These are phyloP conservation scores for Pagetopsis macropterus DNA, from an alignment of 2,797 vertebrate species.

Conservation along the genomic window DNA sequence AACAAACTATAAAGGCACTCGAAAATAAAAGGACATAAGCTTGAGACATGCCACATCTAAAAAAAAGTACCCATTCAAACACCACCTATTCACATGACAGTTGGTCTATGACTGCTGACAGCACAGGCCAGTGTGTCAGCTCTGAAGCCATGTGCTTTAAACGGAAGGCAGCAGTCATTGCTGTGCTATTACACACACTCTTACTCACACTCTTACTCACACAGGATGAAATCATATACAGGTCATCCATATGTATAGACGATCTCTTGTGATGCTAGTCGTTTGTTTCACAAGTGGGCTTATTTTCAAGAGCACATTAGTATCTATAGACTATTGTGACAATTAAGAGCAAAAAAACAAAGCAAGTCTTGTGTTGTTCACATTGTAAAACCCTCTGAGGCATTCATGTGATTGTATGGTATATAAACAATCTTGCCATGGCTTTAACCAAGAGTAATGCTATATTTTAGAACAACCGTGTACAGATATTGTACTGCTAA, in stretches of 20 bases:
- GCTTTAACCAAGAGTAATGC: background rate
- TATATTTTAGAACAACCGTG: background rate
- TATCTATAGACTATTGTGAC: background rate
- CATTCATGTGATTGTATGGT: background rate
- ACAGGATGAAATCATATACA: conserved; percentile 29
- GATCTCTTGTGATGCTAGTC: background rate
- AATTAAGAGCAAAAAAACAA: background rate
- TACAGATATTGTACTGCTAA: background rate
- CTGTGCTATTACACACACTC: conserved; percentile 39
- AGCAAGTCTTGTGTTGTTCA: background rate
- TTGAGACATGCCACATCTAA: conserved; percentile 10
- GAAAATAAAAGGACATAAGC: background rate
- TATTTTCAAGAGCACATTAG: background rate
- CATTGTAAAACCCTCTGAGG: background rate
- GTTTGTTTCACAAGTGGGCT: conserved; percentile 2
- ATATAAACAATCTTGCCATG: background rate
- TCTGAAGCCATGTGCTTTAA: conserved; percentile 73
- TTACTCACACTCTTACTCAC: conserved; percentile 59
- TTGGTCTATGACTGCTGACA: conserved; percentile 59
- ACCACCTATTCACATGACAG: conserved; percentile 48
- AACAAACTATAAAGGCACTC: background rate
- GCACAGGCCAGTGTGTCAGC: conserved; percentile 57
- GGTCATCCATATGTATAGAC: conserved; percentile 24
- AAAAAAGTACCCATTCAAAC: background rate
- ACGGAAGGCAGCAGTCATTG: conserved; percentile 48